Evolutionary conservation across 2,113 vertebrate species (phyloP).

Genomic region (Panthera uncia): DNA sequence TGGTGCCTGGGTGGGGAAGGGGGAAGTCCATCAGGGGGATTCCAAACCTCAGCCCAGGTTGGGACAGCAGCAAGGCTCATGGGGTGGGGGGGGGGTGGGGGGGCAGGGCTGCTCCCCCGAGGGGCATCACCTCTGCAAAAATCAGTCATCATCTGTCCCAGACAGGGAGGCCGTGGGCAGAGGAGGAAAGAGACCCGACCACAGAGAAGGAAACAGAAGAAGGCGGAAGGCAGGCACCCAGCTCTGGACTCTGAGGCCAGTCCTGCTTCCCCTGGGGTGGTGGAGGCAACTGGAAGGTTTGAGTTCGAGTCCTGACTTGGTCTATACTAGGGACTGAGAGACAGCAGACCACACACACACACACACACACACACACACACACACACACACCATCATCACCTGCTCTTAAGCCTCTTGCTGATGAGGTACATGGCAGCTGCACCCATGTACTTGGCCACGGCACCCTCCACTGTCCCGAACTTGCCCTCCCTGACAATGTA

Average conservation of each 20-base stretch:
- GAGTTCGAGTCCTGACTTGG: neutral
- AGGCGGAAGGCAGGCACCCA: neutral
- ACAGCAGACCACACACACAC: neutral
- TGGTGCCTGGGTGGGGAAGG: slow-evolving; percentile 86
- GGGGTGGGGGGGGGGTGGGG: too few relatives aligned
- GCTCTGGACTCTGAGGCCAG: neutral
- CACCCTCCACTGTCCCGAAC: slow-evolving; percentile 91
- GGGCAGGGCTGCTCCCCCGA: rapidly evolving
- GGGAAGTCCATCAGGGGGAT: neutral
- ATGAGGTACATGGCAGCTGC: slow-evolving; percentile 95
- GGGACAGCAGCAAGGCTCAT: rapidly evolving
- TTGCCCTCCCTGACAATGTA: slow-evolving; percentile 98
- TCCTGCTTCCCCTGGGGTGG: neutral
- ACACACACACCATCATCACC: slow-evolving; percentile 78
- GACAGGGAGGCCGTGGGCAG: rapidly evolving
- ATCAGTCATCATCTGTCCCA: neutral
- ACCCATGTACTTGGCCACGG: slow-evolving; percentile 95
- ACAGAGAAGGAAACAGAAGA: neutral
- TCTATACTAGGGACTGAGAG: rapidly evolving
- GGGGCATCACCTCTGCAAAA: neutral
- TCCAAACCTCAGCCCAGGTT: neutral
- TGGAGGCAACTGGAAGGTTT: neutral
- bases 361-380: rapidly evolving
- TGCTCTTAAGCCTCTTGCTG: slow-evolving; percentile 93
- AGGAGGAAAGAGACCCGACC: rapidly evolving